phyloP scores from a whole-genome alignment of 2,797 vertebrate species.

The Notolabrus celidotus region DNA sequence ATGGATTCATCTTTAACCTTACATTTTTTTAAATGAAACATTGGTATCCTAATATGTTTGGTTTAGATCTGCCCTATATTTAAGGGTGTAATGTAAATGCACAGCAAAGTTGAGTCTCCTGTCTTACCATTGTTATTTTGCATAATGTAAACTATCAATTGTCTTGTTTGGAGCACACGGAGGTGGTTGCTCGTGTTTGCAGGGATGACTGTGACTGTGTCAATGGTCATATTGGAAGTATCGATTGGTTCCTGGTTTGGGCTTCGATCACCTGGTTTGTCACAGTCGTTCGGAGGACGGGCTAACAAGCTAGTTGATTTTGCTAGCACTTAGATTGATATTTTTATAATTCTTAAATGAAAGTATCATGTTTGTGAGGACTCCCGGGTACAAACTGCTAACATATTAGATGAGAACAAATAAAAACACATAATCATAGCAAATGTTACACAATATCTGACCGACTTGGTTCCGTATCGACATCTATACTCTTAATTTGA shows the following conservation, averaged over 20 bases:
- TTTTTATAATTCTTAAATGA: neutral
- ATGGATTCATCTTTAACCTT: no score
- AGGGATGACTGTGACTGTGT: no score
- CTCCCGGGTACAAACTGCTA: neutral
- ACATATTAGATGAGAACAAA: no score
- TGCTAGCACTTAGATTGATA: conserved; percentile 38
- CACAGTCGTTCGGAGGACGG: neutral
- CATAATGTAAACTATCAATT: no score
- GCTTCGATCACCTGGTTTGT: neutral
- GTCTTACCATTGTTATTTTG: no score
- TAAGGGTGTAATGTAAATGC: no score
- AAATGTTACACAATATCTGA: conserved; percentile 2
- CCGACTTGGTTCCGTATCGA: conserved; percentile 29
- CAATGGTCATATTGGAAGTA: neutral
- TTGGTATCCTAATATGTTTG: no score
- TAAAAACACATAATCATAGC: neutral
- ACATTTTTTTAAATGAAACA: no score
- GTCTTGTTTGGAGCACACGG: no score
- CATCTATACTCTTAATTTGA: conserved; percentile 56
- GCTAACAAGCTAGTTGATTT: conserved; percentile 35
- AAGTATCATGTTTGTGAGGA: neutral
- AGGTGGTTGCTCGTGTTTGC: no score
- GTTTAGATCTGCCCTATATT: no score
- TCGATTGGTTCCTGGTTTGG: conserved; percentile 16
- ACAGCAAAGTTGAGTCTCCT: no score